phyloP scores from a whole-genome alignment of 1,140 invertebrate genomes.

The Aphidius gifuensis region DNA sequence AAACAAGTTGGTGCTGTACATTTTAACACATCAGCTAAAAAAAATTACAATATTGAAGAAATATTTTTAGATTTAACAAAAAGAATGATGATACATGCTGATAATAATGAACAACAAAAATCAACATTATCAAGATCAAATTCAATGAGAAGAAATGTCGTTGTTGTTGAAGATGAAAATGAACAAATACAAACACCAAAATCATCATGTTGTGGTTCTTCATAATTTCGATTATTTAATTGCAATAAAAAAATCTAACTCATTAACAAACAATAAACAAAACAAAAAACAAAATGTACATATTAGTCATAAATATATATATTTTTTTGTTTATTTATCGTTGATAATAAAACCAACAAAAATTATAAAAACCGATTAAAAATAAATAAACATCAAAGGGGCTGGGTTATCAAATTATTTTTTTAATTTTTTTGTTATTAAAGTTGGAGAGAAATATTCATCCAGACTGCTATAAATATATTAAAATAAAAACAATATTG shows the following conservation, averaged over 20 bases:
- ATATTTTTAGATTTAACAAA: conserved; percentile 85
- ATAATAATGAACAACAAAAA: conserved; percentile 50
- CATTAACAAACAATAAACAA: no score
- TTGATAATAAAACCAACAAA: background rate
- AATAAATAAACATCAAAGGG: no score
- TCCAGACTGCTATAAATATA: conserved; percentile 13
- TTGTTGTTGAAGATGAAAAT: conserved; percentile 63
- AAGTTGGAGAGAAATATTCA: conserved; percentile 6
- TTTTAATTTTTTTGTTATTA: background rate
- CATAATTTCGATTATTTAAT: conserved; percentile 24
- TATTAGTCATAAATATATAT: conserved; percentile 23
- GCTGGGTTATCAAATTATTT: background rate
- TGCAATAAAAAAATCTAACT: background rate
- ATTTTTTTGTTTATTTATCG: conserved; percentile 13
- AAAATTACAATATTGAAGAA: conserved; percentile 89
- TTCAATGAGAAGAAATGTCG: conserved; percentile 58
- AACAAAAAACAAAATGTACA: conserved; percentile 23
- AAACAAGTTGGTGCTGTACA: conserved; percentile 90
- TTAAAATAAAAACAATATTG: background rate
- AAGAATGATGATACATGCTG: conserved; percentile 61
- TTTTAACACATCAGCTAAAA: conserved; percentile 92
- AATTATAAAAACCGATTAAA: no score
- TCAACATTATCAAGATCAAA: conserved; percentile 54
- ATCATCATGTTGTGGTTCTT: conserved; percentile 47
- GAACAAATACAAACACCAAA: conserved; percentile 41